A percentile compares a stretch with the other conserved stretches of the same genome.
Evolutionary conservation across 1,140 invertebrate genomes (phyloP).

Genomic region (Halyomorpha halys): DNA sequence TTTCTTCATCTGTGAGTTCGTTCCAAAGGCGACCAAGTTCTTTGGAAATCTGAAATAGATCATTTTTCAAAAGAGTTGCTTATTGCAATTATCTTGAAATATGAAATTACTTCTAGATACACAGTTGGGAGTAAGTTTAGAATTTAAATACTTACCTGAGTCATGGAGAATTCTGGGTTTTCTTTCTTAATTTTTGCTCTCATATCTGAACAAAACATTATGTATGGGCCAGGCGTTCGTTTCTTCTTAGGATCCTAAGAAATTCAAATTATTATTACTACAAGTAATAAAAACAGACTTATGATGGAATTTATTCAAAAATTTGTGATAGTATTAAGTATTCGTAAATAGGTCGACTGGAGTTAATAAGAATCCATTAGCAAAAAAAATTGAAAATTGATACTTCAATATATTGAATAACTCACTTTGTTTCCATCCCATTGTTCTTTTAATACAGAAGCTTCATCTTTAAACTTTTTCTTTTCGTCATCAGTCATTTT

Average conservation of each 20-base stretch:
- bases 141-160: not conserved
- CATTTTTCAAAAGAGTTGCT: no score
- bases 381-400: no score
- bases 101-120: no score
- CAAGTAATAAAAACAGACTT: no score
- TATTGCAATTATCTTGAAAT: no score
- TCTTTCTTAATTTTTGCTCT: not conserved
- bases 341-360: no score
- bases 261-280: no score
- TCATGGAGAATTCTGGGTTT: not conserved
- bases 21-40: not conserved
- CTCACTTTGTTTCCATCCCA: not conserved
- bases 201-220: constrained; percentile 4
- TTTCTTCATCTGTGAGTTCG: not conserved
- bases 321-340: no score
- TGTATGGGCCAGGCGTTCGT: not conserved
- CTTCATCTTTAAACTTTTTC: not conserved
- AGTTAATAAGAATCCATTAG: no score
- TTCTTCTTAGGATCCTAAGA: not conserved
- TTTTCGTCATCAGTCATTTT: constrained; percentile 6
- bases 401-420: not conserved
- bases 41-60: not conserved
- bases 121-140: no score
- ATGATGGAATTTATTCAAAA: no score
- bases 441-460: not conserved